These are phyloP conservation scores for Eulithis testata DNA, from an alignment of 2,888 invertebrate genomes.

Conservation along the genomic window DNA sequence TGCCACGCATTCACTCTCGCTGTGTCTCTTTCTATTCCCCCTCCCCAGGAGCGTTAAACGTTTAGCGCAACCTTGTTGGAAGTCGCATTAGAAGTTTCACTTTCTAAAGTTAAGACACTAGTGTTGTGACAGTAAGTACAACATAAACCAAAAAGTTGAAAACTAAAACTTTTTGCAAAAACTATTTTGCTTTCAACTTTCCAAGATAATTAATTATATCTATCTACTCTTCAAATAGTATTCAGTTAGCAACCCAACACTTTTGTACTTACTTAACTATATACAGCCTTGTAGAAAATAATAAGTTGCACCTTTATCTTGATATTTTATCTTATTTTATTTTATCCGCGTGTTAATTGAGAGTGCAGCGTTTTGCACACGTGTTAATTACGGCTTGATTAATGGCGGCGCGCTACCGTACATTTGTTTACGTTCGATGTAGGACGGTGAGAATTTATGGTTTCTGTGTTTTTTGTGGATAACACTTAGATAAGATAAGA, in stretches of 20 bases:
- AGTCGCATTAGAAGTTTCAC: no score
- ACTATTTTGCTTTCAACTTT: no score
- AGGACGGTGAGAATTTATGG: conserved; percentile 23
- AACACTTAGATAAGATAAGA: background rate
- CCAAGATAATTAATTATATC: no score
- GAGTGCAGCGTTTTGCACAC: conserved; percentile 62
- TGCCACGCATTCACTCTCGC: no score
- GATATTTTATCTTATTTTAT: conserved; percentile 62
- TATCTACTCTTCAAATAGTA: no score
- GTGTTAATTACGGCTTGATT: conserved; percentile 76
- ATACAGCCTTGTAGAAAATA: conserved; percentile 32
- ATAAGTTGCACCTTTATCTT: conserved; percentile 63
- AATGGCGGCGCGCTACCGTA: conserved; percentile 66
- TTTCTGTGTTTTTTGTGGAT: background rate
- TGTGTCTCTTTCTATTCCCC: no score
- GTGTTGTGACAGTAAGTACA: no score
- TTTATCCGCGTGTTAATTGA: conserved; percentile 72
- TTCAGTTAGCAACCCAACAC: background rate
- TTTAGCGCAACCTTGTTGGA: no score
- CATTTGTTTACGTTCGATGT: conserved; percentile 50
- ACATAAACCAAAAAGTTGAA: no score
- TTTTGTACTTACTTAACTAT: background rate
- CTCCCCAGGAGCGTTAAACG: no score
- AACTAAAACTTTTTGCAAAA: no score
- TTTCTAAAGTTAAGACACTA: no score